Evolutionary conservation across 2,888 invertebrate genomes (phyloP), one percentile per base, ranked within the genome.

Genomic region (Lycophotia porphyrea): DNA sequence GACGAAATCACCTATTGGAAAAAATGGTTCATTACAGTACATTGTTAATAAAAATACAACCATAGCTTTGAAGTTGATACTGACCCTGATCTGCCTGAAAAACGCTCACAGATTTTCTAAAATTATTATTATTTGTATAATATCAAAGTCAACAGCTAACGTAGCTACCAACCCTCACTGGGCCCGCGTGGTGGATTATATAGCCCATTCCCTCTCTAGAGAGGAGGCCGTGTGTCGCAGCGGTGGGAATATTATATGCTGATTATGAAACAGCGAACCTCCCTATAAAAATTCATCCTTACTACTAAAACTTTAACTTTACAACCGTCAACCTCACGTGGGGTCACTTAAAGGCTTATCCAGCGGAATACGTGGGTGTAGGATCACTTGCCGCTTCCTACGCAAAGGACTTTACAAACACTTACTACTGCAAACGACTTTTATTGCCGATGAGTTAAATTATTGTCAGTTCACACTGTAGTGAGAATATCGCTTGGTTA

Each of bases 371-470:
- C 34, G 82, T 77, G 71, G 78, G 73, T n/a, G 83, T 83, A 0
- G 64, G 36, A 65, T 76, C 58, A 72, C 71, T 58, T 76, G 79
- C 79, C 66, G 49, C 79, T 5, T 69, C 79, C 83, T 83, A 85
- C 80, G 74, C 71, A 58, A 34, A 63, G 71, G 52, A 74, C 47
- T 72, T 74, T 75, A 82, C 83, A 82, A 85, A 73, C 55, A 71
- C 69, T 84, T 80, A 84, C 74, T 74, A 77, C 84, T 73, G 71
- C 74, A 71, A 82, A 85, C 64, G 67, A 49, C 31, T 82, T 73
- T 60, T 27, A 65, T 55, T 34, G 34, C 65, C 61, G 27, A n/a
- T 82, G 63, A 39, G 5, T 63, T 68, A 39, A 68, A 36, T 44
- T 61, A 71, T 64, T 55, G 60, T 58, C 70, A 31, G 58, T 74